Evolutionary conservation across 2,113 vertebrate genomes (phyloP).

Genomic region (Colistium nudipinnis): DNA sequence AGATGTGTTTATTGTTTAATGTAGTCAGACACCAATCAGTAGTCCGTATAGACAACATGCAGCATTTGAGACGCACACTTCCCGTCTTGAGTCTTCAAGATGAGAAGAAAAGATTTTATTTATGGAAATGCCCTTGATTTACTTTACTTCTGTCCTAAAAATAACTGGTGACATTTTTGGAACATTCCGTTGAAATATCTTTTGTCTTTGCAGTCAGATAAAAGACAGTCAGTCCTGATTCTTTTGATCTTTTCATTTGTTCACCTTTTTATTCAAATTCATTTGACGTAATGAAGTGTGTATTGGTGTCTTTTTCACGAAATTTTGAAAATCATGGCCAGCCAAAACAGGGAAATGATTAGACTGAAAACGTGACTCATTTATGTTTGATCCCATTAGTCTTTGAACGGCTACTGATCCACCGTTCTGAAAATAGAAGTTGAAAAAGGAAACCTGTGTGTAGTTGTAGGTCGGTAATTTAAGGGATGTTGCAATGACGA

Average conservation of each 20-base stretch:
- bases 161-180: slow-evolving; percentile 48
- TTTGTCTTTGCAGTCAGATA: no score
- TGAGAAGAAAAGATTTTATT: slow-evolving; percentile 40
- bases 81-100: slow-evolving; percentile 2
- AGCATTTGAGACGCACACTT: slow-evolving; percentile 12
- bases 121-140: slow-evolving; percentile 47
- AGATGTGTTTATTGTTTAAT: neutral
- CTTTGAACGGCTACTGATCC: neutral
- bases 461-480: slow-evolving; percentile 27
- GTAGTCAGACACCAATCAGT: slow-evolving; percentile 14
- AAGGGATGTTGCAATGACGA: slow-evolving; percentile 24
- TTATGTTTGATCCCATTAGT: neutral
- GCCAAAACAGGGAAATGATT: no score
- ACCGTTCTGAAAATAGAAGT: neutral
- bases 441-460: no score
- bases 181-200: no score
- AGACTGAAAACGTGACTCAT: neutral
- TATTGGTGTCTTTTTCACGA: no score
- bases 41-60: neutral
- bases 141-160: slow-evolving; percentile 52
- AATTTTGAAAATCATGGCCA: no score
- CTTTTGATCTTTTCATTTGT: neutral
- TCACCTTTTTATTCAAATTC: neutral
- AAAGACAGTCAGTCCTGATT: no score
- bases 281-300: no score